A percentile compares a stretch with the other conserved stretches of the same genome.
Conservation (phyloP, 2,888 invertebrate genomes). For the Neocrepidodera transversa region DNA sequence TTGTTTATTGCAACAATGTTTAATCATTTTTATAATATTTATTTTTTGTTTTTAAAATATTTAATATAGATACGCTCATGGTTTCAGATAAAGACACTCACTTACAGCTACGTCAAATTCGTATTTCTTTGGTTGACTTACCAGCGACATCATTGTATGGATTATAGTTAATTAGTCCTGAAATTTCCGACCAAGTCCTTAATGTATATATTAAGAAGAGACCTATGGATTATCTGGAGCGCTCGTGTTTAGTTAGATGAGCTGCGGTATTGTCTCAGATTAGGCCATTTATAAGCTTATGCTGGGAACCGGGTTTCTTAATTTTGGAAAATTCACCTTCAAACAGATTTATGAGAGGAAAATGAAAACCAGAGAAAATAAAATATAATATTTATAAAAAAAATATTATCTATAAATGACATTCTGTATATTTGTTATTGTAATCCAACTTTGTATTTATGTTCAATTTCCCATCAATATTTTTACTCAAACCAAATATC, state of each 20-base stretch:
- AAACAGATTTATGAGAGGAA: neutral
- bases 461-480: neutral
- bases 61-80: constrained; percentile 8
- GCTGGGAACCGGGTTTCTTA: constrained; percentile 7
- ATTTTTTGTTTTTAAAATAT: too few relatives aligned
- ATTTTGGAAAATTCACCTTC: constrained; percentile 2
- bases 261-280: constrained; percentile 28
- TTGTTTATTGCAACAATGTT: too few relatives aligned
- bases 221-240: constrained; percentile 28
- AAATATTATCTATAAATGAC: too few relatives aligned
- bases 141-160: constrained; percentile 37
- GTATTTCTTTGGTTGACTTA: constrained; percentile 32
- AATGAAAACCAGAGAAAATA: too few relatives aligned
- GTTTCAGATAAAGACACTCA: constrained; percentile 1
- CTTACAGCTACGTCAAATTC: constrained; percentile 15
- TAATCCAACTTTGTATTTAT: too few relatives aligned
- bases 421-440: neutral
- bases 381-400: too few relatives aligned
- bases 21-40: too few relatives aligned
- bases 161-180: constrained; percentile 41
- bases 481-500: too few relatives aligned
- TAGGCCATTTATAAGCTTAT: constrained; percentile 27
- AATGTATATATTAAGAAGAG: constrained; percentile 33
- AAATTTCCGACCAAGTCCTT: constrained; percentile 28
- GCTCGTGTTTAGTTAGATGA: constrained; percentile 26